A percentile compares a stretch with the other conserved stretches of the same genome.
Evolutionary conservation across 2,888 invertebrate genomes (phyloP).

Genomic region (Rambutsinella grinnellia): DNA sequence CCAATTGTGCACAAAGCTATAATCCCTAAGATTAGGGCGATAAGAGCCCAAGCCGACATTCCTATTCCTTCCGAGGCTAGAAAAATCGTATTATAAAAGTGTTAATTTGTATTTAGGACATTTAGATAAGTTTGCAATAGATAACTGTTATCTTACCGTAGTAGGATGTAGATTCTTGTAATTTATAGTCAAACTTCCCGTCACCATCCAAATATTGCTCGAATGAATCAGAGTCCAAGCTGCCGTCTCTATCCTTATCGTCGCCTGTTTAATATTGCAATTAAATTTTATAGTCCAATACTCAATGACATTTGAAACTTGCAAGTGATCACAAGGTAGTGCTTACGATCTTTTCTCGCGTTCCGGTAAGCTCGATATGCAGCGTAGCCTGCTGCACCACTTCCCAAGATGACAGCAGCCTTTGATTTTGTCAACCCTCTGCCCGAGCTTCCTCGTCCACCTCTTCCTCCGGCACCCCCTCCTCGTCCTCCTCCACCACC

Average conservation of each 20-base stretch:
- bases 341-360: slow-evolving; percentile 27
- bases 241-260: slow-evolving; percentile 22
- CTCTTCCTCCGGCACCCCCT: slow-evolving; percentile 17
- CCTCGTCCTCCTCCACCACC: slow-evolving; percentile 43
- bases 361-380: slow-evolving; percentile 41
- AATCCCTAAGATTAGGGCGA: slow-evolving; percentile 57
- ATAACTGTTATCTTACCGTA: slow-evolving; percentile 36
- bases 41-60: slow-evolving; percentile 60
- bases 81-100: background rate
- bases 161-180: slow-evolving; percentile 45
- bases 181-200: slow-evolving; percentile 27
- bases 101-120: background rate
- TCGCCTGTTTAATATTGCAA: slow-evolving; percentile 24
- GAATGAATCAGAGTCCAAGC: slow-evolving; percentile 26
- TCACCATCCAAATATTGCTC: slow-evolving; percentile 17
- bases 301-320: too few species aligned
- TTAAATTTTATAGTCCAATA: too few species aligned
- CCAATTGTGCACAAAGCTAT: slow-evolving; percentile 55
- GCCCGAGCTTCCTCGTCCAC: background rate
- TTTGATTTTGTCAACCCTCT: slow-evolving; percentile 16
- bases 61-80: slow-evolving; percentile 59
- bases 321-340: too few species aligned
- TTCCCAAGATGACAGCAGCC: slow-evolving; percentile 27
- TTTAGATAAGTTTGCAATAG: background rate
- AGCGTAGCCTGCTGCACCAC: slow-evolving; percentile 51